Evolutionary conservation across 1,140 invertebrate genomes (phyloP), one percentile per base, ranked within the genome.

Genomic region (Gonatopus flavifemur): DNA sequence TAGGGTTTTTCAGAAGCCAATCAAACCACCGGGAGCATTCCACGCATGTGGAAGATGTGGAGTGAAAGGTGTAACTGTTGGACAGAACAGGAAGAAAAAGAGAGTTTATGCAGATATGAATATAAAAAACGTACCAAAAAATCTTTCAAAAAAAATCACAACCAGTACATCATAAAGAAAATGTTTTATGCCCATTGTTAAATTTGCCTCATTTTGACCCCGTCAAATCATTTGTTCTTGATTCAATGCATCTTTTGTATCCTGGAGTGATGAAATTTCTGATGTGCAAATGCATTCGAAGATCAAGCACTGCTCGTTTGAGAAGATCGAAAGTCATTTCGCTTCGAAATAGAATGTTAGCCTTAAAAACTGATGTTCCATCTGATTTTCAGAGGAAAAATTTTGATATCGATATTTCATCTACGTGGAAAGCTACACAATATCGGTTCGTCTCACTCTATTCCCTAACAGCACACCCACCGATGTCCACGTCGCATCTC

Each of bases 361-460:
- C n/a, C 19, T 32, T 51, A 39, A 37, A 41, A 5, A 9, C 9
- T 15, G 18, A 49, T 39, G 18, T 59, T 13, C 49, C 57, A 47
- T 6, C 31, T 33, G 53, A 56, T 15, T 59, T 55, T 40, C 52
- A 51, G 44, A 49, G 52, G 25, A 58, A 58, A 43, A 8, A 16
- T 0, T 42, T 41, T 21, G 42, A 53, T 25, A 22, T 50, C 1
- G 19, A 32, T 25, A 32, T 49, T 19, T 21, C 38, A 1, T 10
- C 13, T 1, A 38, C 39, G 12, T 57, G 55, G 46, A 57, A 57
- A 37, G 37, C 50, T 3, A 49, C 30, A 7, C 38, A 57, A 39
- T 46, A 20, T 42, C 24, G 42, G 18, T 38, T 41, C 39, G 16
- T 35, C 43, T 7, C 44, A 42, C 16, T 56, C 25, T 42, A 33